Base-by-base conservation (phyloP, 2,113 vertebrate species). In the Myxocyprinus asiaticus region DNA sequence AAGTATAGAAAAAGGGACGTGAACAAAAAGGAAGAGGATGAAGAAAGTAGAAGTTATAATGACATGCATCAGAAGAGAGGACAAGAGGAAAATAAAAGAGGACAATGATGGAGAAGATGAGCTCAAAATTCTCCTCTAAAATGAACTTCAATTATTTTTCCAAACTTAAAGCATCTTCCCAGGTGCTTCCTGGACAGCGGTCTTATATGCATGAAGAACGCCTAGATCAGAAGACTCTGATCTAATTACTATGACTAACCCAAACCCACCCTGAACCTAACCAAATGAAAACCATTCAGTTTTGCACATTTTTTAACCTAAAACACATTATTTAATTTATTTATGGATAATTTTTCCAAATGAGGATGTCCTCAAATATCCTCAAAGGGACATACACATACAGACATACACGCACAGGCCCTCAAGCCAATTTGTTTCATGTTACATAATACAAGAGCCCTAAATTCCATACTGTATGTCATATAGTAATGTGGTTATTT, bases 141-240 rank as follows among this genome's bases (percentile, higher is more conserved):
- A 59, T 56, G 42, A 67, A 81, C 55, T 74, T 73, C 47, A 50
- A 22, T 50, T 72, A 64, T 59, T 56, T 51, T 15, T 70, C 48
- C 43, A 67, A 65, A 51, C 61, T 72, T 53, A 45, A 63, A 67
- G 78, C 75, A 45, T 70, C 79, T 62, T 42, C 2, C 14, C 50
- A n/a, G 17, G 71, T 75, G 74, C 77, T 82, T 51, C 79, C 61
- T 86, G 47, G 48, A 62, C 50, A 85, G 65, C 81, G 66, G 65
- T 81, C 53, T 79, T 62, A 81, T 6, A 7, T 88, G 87, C 86
- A 88, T 87, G 85, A 89, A 76, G 80, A 82, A 82, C 79, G 51
- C 9, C 9, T 67, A 80, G 82, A 90, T 85, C 88, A 80, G 82
- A 87, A 77, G 84, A 87, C 88, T 89, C 89, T 86, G 89, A 90